Percentiles rank a stretch among this genome's conserved stretches.
Conservation (phyloP, 2,888 invertebrate species). For the Hydrotaea diabolus region DNA sequence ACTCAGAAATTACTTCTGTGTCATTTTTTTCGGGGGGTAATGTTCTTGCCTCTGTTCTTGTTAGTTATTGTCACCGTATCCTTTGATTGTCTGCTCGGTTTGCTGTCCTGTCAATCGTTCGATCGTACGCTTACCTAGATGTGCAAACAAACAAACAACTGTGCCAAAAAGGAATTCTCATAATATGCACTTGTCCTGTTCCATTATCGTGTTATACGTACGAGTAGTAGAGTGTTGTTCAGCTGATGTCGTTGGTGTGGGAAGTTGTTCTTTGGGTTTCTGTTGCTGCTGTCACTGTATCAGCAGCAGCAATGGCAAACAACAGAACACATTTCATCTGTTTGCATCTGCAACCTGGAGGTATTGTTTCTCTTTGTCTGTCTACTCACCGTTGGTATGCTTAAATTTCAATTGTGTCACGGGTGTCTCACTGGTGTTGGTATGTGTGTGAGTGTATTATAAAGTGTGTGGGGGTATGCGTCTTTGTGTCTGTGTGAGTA, state of each 20-base stretch:
- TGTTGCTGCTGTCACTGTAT: no score
- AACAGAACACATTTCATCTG: neutral
- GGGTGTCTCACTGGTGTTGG: neutral
- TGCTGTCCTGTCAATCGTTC: conserved; percentile 53
- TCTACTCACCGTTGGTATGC: conserved; percentile 3
- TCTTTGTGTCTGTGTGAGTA: conserved; percentile 18
- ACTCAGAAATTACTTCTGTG: neutral
- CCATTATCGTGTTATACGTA: conserved; percentile 43
- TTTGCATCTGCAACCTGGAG: neutral
- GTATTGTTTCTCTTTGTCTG: conserved; percentile 22
- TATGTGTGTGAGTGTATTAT: neutral
- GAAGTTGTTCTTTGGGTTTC: neutral
- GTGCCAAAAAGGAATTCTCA: conserved; percentile 56
- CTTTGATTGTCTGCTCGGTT: conserved; percentile 52
- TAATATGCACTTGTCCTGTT: conserved; percentile 53
- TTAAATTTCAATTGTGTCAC: neutral
- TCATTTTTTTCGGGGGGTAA: neutral
- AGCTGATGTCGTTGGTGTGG: neutral
- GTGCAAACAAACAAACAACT: neutral
- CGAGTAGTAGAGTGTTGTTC: neutral
- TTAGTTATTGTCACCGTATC: conserved; percentile 45
- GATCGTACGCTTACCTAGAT: no score
- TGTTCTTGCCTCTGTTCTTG: conserved; percentile 3
- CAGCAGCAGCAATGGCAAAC: no score
- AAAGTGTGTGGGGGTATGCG: conserved; percentile 1